Evolutionary conservation across 2,797 vertebrate species (phyloP).

Genomic region (Sciaenops ocellatus): DNA sequence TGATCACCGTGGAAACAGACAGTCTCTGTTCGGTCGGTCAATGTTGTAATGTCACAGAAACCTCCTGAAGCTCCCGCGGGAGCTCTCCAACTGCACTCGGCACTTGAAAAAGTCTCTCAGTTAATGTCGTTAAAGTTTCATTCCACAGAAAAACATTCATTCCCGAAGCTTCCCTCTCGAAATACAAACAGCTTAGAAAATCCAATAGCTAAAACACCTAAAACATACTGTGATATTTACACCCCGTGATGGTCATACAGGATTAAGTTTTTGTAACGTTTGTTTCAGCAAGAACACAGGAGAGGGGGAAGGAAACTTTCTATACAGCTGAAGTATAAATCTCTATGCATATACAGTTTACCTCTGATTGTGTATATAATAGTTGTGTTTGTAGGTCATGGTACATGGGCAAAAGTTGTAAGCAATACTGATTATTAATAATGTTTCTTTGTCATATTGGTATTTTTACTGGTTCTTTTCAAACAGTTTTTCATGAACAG

Average conservation of each 20-base stretch:
- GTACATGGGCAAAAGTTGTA: conserved; percentile 29
- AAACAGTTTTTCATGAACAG: conserved; percentile 19
- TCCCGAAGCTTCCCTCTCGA: conserved; percentile 22
- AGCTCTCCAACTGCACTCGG: background rate
- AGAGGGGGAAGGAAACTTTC: conserved; percentile 21
- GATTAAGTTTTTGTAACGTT: background rate
- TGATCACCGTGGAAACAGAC: conserved; percentile 14
- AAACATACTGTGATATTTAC: conserved; percentile 56
- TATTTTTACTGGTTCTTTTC: background rate
- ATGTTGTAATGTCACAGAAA: background rate
- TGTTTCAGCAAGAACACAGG: background rate
- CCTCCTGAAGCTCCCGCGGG: background rate
- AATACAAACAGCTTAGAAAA: conserved; percentile 70
- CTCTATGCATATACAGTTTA: conserved; percentile 38
- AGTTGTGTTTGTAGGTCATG: conserved; percentile 21
- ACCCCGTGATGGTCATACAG: background rate
- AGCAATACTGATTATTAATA: background rate
- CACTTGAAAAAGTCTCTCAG: conserved; percentile 35
- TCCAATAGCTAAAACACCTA: conserved; percentile 40
- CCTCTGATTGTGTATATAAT: conserved; percentile 10
- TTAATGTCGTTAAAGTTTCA: conserved; percentile 7
- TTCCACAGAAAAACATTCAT: conserved; percentile 55
- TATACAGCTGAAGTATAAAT: conserved; percentile 47
- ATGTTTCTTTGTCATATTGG: background rate
- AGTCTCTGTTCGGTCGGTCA: background rate